Evolutionary conservation across 2,113 vertebrate genomes (phyloP).

Genomic region (Coracopsis vasa): DNA sequence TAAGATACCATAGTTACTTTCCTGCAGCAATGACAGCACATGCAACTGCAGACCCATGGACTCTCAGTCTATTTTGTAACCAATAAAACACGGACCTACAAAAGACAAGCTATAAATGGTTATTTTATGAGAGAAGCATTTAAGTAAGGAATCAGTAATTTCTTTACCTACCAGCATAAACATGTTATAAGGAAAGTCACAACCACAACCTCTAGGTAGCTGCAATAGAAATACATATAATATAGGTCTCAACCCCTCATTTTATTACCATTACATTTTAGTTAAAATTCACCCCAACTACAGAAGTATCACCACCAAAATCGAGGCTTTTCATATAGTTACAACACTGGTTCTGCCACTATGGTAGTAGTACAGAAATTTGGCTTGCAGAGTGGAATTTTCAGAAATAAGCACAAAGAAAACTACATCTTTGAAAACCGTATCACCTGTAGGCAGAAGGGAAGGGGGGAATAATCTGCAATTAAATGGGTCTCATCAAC

Average conservation of each 20-base stretch:
- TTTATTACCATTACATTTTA: background rate
- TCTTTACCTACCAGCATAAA: background rate
- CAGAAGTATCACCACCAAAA: background rate
- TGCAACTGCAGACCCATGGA: accelerated
- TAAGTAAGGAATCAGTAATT: background rate
- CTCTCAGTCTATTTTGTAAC: background rate
- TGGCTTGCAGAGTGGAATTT: background rate
- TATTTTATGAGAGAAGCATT: background rate
- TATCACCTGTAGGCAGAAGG: background rate
- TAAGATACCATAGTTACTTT: background rate
- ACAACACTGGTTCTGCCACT: background rate
- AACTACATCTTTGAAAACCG: background rate
- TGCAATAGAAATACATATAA: background rate
- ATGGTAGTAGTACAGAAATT: background rate
- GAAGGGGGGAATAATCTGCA: background rate
- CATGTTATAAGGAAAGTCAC: background rate
- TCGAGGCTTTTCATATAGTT: background rate
- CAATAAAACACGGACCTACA: background rate
- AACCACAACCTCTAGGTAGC: accelerated
- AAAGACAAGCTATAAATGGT: background rate
- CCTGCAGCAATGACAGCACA: background rate
- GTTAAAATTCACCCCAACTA: background rate
- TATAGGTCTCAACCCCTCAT: background rate
- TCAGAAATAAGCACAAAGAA: background rate
- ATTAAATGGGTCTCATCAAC: background rate